These are phyloP conservation scores for Melanotaenia pygmaea DNA, from an alignment of 2,797 vertebrate genomes.

Conservation along the genomic window DNA sequence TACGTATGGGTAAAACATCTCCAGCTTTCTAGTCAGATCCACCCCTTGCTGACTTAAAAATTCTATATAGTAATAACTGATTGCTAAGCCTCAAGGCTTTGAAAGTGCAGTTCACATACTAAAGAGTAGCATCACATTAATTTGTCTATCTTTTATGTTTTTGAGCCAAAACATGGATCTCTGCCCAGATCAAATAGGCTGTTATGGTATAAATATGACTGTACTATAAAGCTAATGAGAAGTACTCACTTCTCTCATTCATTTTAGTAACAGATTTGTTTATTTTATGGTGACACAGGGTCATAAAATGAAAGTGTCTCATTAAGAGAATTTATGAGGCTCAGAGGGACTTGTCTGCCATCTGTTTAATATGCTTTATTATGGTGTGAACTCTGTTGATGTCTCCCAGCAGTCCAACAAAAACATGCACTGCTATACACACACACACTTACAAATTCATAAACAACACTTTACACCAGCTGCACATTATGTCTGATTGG, in stretches of 20 bases:
- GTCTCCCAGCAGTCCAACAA: conserved; percentile 22
- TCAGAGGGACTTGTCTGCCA: conserved; percentile 22
- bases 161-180: not conserved
- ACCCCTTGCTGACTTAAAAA: not conserved
- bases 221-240: not conserved
- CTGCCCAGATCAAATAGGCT: too few species aligned
- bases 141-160: not conserved
- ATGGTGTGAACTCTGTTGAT: conserved; percentile 39
- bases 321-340: conserved; percentile 42
- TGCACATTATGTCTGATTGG: not conserved
- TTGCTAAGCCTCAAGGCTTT: not conserved
- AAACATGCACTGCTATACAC: not conserved
- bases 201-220: conserved; percentile 1
- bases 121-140: too few species aligned
- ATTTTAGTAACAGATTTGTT: conserved; percentile 17
- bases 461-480: not conserved
- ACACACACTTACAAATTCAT: not conserved
- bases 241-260: conserved; percentile 11
- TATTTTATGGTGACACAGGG: conserved; percentile 10
- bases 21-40: not conserved
- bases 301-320: conserved; percentile 33
- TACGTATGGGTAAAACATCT: not conserved
- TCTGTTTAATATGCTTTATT: conserved; percentile 47
- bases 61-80: not conserved
- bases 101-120: too few species aligned